Evolutionary conservation across 2,888 invertebrate species (phyloP).

Genomic region (Lepas anatifera): DNA sequence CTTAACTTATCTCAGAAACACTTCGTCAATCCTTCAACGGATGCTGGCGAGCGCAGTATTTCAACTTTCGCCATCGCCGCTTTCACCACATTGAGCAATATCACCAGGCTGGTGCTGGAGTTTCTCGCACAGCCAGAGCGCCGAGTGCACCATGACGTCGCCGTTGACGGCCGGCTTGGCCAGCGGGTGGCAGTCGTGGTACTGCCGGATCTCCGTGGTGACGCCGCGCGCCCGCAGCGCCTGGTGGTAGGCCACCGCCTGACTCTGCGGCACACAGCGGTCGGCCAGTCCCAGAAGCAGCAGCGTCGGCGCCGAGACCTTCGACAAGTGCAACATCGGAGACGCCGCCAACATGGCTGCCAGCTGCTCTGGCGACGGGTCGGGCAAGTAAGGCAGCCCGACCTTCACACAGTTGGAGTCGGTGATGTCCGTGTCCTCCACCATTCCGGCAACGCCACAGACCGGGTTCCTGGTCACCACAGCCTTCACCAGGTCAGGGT

Average conservation of each 20-base stretch:
- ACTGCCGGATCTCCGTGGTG: constrained; percentile 53
- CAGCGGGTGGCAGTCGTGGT: constrained; percentile 67
- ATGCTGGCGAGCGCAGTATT: too few relatives aligned
- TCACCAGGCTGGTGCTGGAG: too few relatives aligned
- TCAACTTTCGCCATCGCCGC: too few relatives aligned
- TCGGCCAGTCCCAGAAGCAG: constrained; percentile 69
- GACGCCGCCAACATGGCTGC: constrained; percentile 53
- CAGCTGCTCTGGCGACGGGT: constrained; percentile 39
- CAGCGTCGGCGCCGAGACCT: constrained; percentile 61
- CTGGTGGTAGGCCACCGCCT: constrained; percentile 57
- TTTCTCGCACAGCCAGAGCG: constrained; percentile 57
- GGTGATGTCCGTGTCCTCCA: constrained; percentile 64
- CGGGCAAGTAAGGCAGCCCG: neutral
- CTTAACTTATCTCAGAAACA: too few relatives aligned
- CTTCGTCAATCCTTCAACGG: too few relatives aligned
- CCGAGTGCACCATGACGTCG: constrained; percentile 59
- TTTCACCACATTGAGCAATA: too few relatives aligned
- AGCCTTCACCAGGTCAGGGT: constrained; percentile 50
- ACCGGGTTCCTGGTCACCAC: constrained; percentile 73
- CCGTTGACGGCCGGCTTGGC: constrained; percentile 53
- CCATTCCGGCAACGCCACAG: constrained; percentile 60
- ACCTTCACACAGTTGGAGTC: constrained; percentile 54
- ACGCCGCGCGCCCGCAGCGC: constrained; percentile 53
- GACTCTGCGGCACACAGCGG: constrained; percentile 61
- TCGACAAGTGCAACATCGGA: constrained; percentile 52